Percentiles rank a stretch among this genome's conserved stretches.
Conservation (phyloP, 1,140 invertebrate genomes). For the Papilio glaucus region DNA sequence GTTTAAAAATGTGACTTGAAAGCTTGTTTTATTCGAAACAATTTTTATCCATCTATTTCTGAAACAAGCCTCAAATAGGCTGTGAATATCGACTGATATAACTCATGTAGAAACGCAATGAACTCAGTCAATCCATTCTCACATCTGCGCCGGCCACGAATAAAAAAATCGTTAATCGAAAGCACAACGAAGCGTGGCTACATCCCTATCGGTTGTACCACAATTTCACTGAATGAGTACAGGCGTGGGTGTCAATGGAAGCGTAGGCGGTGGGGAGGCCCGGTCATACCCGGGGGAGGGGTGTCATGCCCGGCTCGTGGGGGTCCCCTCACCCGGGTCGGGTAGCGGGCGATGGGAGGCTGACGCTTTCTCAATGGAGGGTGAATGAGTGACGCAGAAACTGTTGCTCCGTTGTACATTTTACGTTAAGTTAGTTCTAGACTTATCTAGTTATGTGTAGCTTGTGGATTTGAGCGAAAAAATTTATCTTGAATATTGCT, state of each 20-base stretch:
- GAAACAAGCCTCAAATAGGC: background rate
- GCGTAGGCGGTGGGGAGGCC: slow-evolving; percentile 52
- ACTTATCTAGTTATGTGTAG: background rate
- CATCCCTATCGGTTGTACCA: slow-evolving; percentile 44
- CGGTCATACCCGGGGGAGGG: slow-evolving; percentile 8
- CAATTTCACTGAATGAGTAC: slow-evolving; percentile 53
- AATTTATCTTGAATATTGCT: slow-evolving; percentile 20
- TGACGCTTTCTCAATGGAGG: slow-evolving; percentile 51
- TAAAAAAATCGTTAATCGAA: slow-evolving; percentile 42
- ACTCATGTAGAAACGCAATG: background rate
- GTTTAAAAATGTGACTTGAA: background rate
- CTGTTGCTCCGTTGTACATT: slow-evolving; percentile 42
- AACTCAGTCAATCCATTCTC: slow-evolving; percentile 16
- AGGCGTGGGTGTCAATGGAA: slow-evolving; percentile 61
- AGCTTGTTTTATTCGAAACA: background rate
- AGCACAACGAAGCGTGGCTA: slow-evolving; percentile 39
- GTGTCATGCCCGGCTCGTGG: background rate
- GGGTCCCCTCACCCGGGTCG: background rate
- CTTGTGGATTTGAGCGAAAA: background rate
- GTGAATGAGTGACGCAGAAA: slow-evolving; percentile 60
- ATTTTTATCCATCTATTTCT: background rate
- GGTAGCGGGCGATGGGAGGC: slow-evolving; percentile 42
- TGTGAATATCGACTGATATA: background rate
- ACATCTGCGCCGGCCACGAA: slow-evolving; percentile 9
- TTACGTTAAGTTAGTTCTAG: slow-evolving; percentile 36